Conservation (phyloP, 2,797 vertebrate species). For the Gorsachius magnificus region DNA sequence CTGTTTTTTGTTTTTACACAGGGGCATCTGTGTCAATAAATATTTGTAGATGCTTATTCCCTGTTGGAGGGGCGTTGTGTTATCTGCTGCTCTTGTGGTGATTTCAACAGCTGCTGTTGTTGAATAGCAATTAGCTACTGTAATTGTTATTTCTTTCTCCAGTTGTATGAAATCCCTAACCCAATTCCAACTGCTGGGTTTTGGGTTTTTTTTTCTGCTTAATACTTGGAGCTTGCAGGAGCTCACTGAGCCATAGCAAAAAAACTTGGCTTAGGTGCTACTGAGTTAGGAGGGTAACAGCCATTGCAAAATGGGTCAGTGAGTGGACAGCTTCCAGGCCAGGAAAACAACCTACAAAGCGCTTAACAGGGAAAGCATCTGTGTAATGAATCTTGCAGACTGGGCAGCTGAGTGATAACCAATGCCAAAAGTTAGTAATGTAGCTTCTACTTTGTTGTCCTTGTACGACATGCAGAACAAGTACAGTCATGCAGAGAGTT, state of each 20-base stretch:
- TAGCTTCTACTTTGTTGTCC: not conserved
- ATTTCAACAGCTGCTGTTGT: not conserved
- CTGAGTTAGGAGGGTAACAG: not conserved
- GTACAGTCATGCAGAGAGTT: not conserved
- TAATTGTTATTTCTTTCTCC: not conserved
- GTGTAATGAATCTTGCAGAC: not conserved
- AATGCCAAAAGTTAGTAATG: not conserved
- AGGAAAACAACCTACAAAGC: not conserved
- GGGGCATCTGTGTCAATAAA: not conserved
- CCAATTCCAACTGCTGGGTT: not conserved
- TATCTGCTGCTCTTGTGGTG: rapidly evolving
- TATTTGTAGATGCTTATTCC: not conserved
- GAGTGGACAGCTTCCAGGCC: not conserved
- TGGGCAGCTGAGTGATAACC: not conserved
- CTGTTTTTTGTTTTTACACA: not conserved
- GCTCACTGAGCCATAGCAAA: not conserved
- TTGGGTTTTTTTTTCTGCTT: not conserved
- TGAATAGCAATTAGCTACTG: not conserved
- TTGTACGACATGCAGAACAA: not conserved
- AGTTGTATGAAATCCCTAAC: not conserved
- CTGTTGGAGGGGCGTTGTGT: rapidly evolving
- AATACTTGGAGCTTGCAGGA: not conserved
- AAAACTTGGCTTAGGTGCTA: not conserved
- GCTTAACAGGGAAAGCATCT: not conserved
- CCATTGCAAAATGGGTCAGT: rapidly evolving